phyloP scores from a whole-genome alignment of 1,140 invertebrate genomes.

The Achatina immaculata region DNA sequence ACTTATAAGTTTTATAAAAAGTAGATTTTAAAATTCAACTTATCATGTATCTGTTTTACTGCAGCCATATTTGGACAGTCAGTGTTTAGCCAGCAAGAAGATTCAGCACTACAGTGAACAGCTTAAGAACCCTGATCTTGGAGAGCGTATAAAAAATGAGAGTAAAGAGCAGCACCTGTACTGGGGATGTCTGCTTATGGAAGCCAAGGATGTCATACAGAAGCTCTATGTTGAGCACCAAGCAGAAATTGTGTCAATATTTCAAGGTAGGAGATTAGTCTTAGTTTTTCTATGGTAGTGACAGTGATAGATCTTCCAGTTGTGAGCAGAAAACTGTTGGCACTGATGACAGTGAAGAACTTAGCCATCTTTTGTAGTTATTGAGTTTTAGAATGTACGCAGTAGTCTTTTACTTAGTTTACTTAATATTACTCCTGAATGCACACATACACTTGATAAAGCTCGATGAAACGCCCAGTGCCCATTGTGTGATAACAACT shows the following conservation, averaged over 20 bases:
- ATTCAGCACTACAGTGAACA: slow-evolving; percentile 38
- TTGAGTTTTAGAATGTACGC: too few species aligned
- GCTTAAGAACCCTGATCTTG: background rate
- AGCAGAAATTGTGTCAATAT: slow-evolving; percentile 29
- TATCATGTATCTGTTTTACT: slow-evolving; percentile 1
- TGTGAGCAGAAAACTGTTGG: too few species aligned
- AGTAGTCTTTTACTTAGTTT: background rate
- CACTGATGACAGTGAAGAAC: too few species aligned
- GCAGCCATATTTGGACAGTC: slow-evolving; percentile 36
- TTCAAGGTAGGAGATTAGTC: slow-evolving; percentile 24
- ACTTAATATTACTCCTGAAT: too few species aligned
- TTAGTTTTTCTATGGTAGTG: too few species aligned
- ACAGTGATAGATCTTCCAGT: too few species aligned
- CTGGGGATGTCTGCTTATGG: slow-evolving; percentile 37
- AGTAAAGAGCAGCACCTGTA: slow-evolving; percentile 26
- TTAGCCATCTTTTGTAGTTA: too few species aligned
- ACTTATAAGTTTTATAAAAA: too few species aligned
- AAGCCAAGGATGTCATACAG: slow-evolving; percentile 19
- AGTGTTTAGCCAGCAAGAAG: slow-evolving; percentile 27
- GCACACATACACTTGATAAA: too few species aligned
- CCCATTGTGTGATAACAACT: too few species aligned
- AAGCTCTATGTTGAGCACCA: slow-evolving; percentile 29
- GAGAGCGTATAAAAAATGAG: slow-evolving; percentile 33
- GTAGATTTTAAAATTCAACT: background rate
- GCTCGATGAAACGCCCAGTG: too few species aligned